Percentiles rank a stretch among this genome's conserved stretches.
These are phyloP conservation scores for Peromyscus californicus DNA, from an alignment of 2,113 vertebrate genomes.

Conservation along the genomic window DNA sequence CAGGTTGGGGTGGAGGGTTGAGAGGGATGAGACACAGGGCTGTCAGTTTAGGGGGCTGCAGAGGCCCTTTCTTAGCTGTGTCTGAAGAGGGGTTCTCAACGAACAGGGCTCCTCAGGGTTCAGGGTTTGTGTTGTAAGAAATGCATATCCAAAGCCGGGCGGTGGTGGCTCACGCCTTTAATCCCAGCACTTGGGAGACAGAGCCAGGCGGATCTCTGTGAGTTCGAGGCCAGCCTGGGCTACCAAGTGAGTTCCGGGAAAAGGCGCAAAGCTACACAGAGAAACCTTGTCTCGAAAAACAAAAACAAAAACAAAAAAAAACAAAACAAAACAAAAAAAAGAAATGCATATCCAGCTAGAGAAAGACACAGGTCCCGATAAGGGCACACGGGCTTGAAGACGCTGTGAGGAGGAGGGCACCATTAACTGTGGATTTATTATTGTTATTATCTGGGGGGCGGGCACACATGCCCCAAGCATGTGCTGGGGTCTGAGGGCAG, in stretches of 20 bases:
- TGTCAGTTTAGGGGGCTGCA: neutral
- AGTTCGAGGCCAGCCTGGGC: too few species aligned
- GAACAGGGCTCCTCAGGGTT: fast-evolving
- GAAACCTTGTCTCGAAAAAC: too few species aligned
- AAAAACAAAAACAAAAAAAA: too few species aligned
- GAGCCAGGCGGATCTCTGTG: too few species aligned
- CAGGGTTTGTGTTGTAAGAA: neutral
- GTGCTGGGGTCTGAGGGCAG: neutral
- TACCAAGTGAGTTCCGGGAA: too few species aligned
- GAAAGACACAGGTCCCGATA: neutral
- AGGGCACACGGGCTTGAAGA: neutral
- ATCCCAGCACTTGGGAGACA: too few species aligned
- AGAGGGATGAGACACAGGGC: neutral
- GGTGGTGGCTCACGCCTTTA: too few species aligned
- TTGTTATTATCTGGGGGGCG: neutral
- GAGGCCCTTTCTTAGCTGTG: neutral
- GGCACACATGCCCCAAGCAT: neutral
- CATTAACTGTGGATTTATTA: neutral
- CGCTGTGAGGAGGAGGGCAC: neutral
- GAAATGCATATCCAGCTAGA: neutral
- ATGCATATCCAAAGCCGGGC: too few species aligned
- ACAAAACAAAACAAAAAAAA: too few species aligned
- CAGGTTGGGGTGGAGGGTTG: neutral
- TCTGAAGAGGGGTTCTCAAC: neutral
- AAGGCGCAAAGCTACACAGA: too few species aligned